A percentile compares a stretch with the other conserved stretches of the same genome.
Evolutionary conservation across 2,888 invertebrate species (phyloP).

Genomic region (Ophioninae sp.): DNA sequence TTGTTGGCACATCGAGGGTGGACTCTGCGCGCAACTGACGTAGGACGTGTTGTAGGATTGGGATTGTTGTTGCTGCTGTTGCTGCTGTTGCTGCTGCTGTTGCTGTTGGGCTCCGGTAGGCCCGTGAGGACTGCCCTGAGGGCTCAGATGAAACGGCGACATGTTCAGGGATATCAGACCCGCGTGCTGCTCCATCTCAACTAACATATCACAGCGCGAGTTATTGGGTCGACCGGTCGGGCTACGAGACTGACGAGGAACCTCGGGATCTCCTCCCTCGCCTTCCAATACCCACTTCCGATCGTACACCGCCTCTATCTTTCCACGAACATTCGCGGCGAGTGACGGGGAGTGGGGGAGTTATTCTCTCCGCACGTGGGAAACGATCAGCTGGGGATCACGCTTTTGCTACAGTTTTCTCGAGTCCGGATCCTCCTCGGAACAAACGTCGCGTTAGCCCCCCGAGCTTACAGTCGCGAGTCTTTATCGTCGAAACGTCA

Average conservation of each 20-base stretch:
- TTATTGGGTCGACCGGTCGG: slow-evolving; percentile 38
- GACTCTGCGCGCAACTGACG: slow-evolving; percentile 81
- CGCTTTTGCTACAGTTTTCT: not conserved
- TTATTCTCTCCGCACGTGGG: not conserved
- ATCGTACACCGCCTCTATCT: not conserved
- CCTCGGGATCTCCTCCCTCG: not conserved
- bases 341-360: not conserved
- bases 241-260: not conserved
- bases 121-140: slow-evolving; percentile 86
- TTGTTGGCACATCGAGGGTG: slow-evolving; percentile 77
- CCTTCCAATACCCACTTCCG: too few relatives aligned
- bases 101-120: slow-evolving; percentile 79
- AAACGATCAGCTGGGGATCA: not conserved
- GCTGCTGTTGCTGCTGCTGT: slow-evolving; percentile 79
- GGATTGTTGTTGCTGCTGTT: slow-evolving; percentile 76
- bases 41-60: slow-evolving; percentile 82
- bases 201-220: slow-evolving; percentile 85
- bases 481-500: not conserved
- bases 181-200: slow-evolving; percentile 93
- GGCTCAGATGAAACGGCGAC: slow-evolving; percentile 92
- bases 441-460: not conserved
- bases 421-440: not conserved
- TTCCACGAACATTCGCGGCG: not conserved
- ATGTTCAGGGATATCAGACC: slow-evolving; percentile 94
- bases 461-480: not conserved